Base-by-base conservation (phyloP, 92 coral and sea anemone genomes). In the Epizoanthus ramosus region DNA sequence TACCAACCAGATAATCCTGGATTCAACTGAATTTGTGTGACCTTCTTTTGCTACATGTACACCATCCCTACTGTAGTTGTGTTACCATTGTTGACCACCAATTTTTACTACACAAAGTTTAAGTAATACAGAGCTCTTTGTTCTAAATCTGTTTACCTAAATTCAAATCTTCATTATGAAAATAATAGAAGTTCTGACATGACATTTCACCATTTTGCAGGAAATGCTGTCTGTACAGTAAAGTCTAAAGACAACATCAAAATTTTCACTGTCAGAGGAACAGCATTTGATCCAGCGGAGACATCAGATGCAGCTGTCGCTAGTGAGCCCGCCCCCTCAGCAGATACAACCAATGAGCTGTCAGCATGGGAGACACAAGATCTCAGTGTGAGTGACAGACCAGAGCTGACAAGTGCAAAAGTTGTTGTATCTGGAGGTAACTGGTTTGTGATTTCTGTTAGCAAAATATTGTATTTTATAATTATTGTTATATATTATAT, bases 381-480 rank as follows among this genome's bases (percentile, higher is more conserved):
- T 50, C 88, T 97, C 50, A 91, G 75, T 60, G 94, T 90, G 56
- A 97, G 98, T 75, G 99, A 97, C 86, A 86, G 97, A 86, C 99
- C 99, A 33, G 98, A 97, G 69, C 73, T 97, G 64, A 92, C 99
- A 18, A 94, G 99, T 92, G 99, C 99, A 69, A 91, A 88, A 22
- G 93, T 92, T 47, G 99, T 97, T 5, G 93, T 97, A 21, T 97
- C 99, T 57, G 99, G 99, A 90, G 99, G 99, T 94, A 19, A 18
- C 85, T 23, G 23, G 13, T 41, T 39, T 23, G 17, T 50, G 4
- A n/a, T 28, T 12, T 65, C 0, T 2, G 35, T 31, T 18, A 21
- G 14, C 31, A 4, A 3, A 63, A 3, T 6, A n/a, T 23, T 23
- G 43, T 37, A 37, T 3, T 37, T 37, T 28, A 28, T 0, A 28